A percentile compares a stretch with the other conserved stretches of the same genome.
Evolutionary conservation across 2,888 invertebrate genomes (phyloP).

Genomic region (Zhengitettix transpicula): DNA sequence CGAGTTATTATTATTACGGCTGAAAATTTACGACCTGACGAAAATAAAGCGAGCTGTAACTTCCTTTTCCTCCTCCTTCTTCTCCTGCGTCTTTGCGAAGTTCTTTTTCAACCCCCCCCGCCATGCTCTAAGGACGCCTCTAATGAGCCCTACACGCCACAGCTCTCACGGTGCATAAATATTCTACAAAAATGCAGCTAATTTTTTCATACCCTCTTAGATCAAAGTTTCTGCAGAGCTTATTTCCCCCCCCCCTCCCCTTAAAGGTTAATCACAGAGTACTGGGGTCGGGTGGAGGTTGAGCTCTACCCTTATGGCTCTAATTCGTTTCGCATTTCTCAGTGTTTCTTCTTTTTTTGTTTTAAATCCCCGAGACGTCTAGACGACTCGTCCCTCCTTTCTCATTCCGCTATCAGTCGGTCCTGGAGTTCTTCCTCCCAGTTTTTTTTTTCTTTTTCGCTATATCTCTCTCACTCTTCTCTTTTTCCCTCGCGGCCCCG

Average conservation of each 20-base stretch:
- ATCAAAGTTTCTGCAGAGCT: not conserved
- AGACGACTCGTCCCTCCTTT: no score
- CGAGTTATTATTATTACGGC: no score
- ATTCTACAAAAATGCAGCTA: slow-evolving; percentile 9
- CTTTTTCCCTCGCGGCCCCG: not conserved
- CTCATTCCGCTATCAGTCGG: not conserved
- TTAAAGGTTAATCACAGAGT: no score
- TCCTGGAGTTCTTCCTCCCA: not conserved
- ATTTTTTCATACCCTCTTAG: slow-evolving; percentile 8
- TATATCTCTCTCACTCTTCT: not conserved
- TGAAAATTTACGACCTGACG: no score
- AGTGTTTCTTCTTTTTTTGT: not conserved
- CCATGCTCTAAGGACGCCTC: not conserved
- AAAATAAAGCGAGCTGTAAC: no score
- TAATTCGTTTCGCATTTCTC: not conserved
- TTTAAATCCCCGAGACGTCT: not conserved
- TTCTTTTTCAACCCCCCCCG: no score
- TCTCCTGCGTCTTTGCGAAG: no score
- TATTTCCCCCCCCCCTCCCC: not conserved
- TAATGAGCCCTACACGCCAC: slow-evolving; percentile 6
- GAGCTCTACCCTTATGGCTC: not conserved
- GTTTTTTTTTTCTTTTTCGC: not conserved
- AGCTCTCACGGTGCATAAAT: slow-evolving; percentile 10
- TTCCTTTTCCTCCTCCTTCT: no score
- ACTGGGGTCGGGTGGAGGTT: not conserved